Base-by-base conservation (phyloP, 53 echinoderm and acorn worm species). In the Arbacia lixula region DNA sequence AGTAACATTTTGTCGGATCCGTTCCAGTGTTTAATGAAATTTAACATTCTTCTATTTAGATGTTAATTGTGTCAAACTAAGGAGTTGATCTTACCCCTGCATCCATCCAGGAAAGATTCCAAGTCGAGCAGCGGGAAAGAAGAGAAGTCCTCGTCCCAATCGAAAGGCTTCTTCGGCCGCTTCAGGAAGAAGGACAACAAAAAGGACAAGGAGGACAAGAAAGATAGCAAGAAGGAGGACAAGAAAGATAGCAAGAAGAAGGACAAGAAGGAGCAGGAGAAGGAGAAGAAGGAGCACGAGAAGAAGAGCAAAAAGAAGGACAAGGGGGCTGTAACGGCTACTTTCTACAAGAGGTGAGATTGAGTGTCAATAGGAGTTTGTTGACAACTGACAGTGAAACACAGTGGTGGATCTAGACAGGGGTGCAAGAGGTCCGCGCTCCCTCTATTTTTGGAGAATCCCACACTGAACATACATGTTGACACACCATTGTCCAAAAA, bases 181-280 rank as follows among this genome's bases (percentile, higher is more conserved):
- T 53, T 8, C 26, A 19, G 60, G 4, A 49, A 83, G 37, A 29
- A 88, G n/a, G 74, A 77, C 11, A 39, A 2, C 16, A 82, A 36
- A 40, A 79, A 81, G 34, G 38, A 38, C 33, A 71, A 55, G 36
- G 36, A 73, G 36, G 68, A 68, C 22, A 74, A 39, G 43, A 64
- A 82, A 14, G 57, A 92, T 42, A 88, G 65, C 33, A 66, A 38
- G 50, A 60, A 83, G 28, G 53, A 87, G 33, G 50, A 91, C 56
- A 71, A 72, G 36, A 68, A 55, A 2, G 20, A 85, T 34, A 85
- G 64, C 60, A 53, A 86, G 60, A 60, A 84, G 58, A 58, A 76
- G 17, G 67, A 68, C 19, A 66, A 30, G 46, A 73, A 87, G 37
- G 5, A 64, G 30, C 61, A 65, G 24, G 75, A 66, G 52, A 83